Conservation (phyloP, 1,140 invertebrate species). For the Papilio polyxenes region DNA sequence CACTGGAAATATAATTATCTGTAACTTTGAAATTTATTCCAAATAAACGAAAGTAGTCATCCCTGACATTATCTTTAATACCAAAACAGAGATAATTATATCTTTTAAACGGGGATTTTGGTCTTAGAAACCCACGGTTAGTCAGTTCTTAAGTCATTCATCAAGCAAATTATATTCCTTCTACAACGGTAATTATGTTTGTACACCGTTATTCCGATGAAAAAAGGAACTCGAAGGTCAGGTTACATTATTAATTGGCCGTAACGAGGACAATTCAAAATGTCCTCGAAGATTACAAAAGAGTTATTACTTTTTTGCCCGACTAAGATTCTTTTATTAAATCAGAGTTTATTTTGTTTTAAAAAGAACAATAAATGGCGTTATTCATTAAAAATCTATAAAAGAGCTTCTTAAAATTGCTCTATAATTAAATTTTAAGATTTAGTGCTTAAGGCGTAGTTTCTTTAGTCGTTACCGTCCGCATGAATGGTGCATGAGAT, state of each 20-base stretch:
- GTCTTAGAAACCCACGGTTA: too few species aligned
- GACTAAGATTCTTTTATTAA: neutral
- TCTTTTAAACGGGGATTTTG: too few species aligned
- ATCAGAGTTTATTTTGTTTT: too few species aligned
- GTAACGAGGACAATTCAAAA: neutral
- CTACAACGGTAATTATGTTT: neutral
- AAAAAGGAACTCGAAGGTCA: neutral
- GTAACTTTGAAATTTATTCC: neutral
- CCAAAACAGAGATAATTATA: too few species aligned
- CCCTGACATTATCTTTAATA: too few species aligned
- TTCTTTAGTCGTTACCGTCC: too few species aligned
- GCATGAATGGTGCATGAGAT: too few species aligned
- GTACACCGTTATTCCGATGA: neutral
- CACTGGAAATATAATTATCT: neutral
- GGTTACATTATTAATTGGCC: neutral
- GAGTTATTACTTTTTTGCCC: neutral
- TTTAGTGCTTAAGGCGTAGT: too few species aligned
- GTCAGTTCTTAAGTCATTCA: neutral
- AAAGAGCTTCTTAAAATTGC: too few species aligned
- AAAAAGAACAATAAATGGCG: too few species aligned
- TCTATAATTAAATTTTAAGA: too few species aligned
- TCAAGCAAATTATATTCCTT: neutral
- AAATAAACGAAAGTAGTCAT: neutral
- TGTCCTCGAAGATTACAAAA: constrained; percentile 15
- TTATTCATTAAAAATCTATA: too few species aligned